Percentiles rank a stretch among this genome's conserved stretches.
These are phyloP conservation scores for Pogonognathellus flavescens DNA, from an alignment of 1,140 invertebrate species.

Conservation along the genomic window DNA sequence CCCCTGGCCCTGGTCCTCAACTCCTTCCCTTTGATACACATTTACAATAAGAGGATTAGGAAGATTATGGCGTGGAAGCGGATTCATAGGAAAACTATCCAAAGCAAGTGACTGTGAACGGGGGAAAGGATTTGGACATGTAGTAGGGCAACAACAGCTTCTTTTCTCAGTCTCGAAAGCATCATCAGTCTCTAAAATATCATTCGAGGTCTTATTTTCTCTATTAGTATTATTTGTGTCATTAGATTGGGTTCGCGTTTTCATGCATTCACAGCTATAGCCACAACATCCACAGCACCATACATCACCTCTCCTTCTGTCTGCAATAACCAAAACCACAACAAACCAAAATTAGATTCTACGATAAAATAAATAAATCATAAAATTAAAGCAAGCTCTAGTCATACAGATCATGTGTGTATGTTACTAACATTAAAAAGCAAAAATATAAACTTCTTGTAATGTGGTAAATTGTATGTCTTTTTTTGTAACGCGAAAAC, in stretches of 20 bases:
- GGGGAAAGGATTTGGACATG: conserved; percentile 58
- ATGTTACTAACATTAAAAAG: too few relatives aligned
- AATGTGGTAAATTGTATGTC: too few relatives aligned
- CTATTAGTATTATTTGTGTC: conserved; percentile 6
- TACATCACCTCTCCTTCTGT: conserved; percentile 58
- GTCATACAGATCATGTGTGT: too few relatives aligned
- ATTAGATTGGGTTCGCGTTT: conserved; percentile 28
- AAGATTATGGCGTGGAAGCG: neutral
- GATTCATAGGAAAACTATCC: conserved; percentile 58
- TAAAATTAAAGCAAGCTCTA: neutral
- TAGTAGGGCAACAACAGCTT: conserved; percentile 8
- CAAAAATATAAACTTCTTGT: too few relatives aligned
- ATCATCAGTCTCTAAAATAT: conserved; percentile 41
- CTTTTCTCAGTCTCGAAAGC: conserved; percentile 35
- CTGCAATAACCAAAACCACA: conserved; percentile 63
- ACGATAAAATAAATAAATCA: conserved; percentile 36
- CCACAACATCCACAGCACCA: conserved; percentile 65
- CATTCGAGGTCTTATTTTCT: conserved; percentile 6
- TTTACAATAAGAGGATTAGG: conserved; percentile 12
- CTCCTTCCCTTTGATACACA: neutral
- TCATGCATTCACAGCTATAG: conserved; percentile 63
- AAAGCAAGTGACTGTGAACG: conserved; percentile 64
- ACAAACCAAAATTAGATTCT: conserved; percentile 56
- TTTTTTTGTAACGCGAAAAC: too few relatives aligned
- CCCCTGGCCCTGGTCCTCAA: conserved; percentile 19